phyloP scores from a whole-genome alignment of 1,140 invertebrate genomes.

The Galleria mellonella region DNA sequence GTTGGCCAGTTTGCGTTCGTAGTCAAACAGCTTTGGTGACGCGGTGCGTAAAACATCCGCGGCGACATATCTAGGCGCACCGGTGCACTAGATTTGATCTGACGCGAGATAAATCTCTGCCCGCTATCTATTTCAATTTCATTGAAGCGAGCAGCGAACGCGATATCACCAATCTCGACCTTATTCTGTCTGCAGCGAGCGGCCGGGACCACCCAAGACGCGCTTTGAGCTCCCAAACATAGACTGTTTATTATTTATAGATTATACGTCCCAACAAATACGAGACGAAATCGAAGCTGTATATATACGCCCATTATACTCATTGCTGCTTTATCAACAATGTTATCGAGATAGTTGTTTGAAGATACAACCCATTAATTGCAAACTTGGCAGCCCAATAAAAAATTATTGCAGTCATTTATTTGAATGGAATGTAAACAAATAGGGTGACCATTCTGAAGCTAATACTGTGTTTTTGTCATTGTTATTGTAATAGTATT shows the following conservation, averaged over 20 bases:
- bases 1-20: not conserved
- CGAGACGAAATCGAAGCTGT: constrained; percentile 24
- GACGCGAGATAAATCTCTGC: constrained; percentile 53
- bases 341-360: constrained; percentile 20
- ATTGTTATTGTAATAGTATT: no score
- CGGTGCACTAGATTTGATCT: constrained; percentile 55
- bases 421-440: constrained; percentile 29
- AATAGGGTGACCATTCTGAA: no score
- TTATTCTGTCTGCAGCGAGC: constrained; percentile 45
- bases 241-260: constrained; percentile 55
- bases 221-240: constrained; percentile 31
- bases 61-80: constrained; percentile 52
- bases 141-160: constrained; percentile 47
- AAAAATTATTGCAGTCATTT: no score
- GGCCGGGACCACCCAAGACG: constrained; percentile 61
- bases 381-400: no score
- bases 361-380: constrained; percentile 22
- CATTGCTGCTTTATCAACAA: constrained; percentile 7
- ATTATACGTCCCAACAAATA: constrained; percentile 25
- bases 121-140: constrained; percentile 63
- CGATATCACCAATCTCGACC: constrained; percentile 59
- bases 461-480: no score
- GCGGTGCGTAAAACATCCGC: constrained; percentile 36
- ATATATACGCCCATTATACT: constrained; percentile 13
- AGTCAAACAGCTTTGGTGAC: constrained; percentile 5